Evolutionary conservation across 2,797 vertebrate species (phyloP).

Genomic region (Peromyscus nudipes): DNA sequence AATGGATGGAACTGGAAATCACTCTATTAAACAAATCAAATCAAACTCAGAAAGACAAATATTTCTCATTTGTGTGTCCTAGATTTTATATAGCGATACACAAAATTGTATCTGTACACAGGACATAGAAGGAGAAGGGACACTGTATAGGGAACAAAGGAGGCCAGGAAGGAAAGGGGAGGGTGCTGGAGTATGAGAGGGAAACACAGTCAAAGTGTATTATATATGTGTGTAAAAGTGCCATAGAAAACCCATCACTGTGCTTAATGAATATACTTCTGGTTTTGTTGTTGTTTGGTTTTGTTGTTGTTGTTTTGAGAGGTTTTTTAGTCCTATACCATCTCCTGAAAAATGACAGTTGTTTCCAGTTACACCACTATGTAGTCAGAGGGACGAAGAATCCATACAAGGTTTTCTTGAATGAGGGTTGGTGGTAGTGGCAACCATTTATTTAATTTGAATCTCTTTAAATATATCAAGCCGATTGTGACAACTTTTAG

Average conservation of each 20-base stretch:
- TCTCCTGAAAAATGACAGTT: not conserved
- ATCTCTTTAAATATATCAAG: constrained; percentile 61
- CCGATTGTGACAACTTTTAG: constrained; percentile 1
- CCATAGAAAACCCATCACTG: not conserved
- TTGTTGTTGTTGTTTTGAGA: not conserved
- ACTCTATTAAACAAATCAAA: not conserved
- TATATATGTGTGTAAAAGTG: not conserved
- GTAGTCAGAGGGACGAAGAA: constrained; percentile 3
- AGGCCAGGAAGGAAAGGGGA: not conserved
- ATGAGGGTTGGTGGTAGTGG: constrained; percentile 3
- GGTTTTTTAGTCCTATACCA: not conserved
- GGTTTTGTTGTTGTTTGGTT: not conserved
- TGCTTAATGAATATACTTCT: not conserved
- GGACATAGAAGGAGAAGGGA: not conserved
- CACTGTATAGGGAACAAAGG: not conserved
- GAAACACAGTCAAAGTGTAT: not conserved
- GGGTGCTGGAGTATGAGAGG: not conserved
- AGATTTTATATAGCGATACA: not conserved
- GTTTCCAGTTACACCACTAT: not conserved
- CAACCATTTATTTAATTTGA: constrained; percentile 49
- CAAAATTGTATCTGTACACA: not conserved
- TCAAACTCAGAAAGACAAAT: not conserved
- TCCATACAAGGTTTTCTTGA: not conserved
- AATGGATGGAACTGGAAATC: not conserved
- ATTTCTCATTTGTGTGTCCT: not conserved